Percentiles rank a stretch among this genome's conserved stretches.
These are phyloP conservation scores for Nowickia ferox DNA, from an alignment of 2,888 invertebrate genomes.

Conservation along the genomic window DNA sequence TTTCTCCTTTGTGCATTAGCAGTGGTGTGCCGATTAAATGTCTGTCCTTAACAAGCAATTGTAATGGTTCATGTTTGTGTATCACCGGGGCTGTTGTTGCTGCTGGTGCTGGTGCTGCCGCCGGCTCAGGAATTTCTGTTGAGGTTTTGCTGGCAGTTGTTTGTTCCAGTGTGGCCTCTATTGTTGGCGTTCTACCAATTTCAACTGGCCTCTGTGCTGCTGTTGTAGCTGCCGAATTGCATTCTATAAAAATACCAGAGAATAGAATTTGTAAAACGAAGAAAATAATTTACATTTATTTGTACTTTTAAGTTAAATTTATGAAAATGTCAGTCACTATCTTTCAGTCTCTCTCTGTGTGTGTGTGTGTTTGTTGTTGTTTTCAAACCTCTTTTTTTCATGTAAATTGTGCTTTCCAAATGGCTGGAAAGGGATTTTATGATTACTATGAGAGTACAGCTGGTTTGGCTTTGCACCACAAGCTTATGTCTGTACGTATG, in stretches of 20 bases:
- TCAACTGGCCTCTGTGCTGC: constrained; percentile 51
- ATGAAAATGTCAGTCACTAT: constrained; percentile 57
- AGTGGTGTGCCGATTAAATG: constrained; percentile 82
- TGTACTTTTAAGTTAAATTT: constrained; percentile 61
- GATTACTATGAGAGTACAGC: constrained; percentile 25
- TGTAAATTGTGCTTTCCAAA: constrained; percentile 43
- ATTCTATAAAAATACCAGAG: constrained; percentile 57
- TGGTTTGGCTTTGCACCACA: constrained; percentile 2
- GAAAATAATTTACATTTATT: constrained; percentile 68
- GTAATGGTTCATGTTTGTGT: constrained; percentile 78
- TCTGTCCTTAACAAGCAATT: constrained; percentile 80
- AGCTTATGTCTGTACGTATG: background rate
- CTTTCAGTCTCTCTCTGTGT: background rate
- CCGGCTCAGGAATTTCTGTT: constrained; percentile 45
- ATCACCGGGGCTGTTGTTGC: constrained; percentile 47
- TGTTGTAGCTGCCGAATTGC: constrained; percentile 33
- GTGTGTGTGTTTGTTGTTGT: constrained; percentile 14
- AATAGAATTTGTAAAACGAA: constrained; percentile 43
- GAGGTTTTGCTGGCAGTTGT: constrained; percentile 47
- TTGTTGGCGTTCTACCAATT: constrained; percentile 61
- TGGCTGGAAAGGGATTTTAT: constrained; percentile 53
- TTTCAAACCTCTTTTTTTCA: constrained; percentile 30
- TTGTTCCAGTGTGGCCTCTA: constrained; percentile 38
- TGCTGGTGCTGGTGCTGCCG: constrained; percentile 27
- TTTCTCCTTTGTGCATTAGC: constrained; percentile 81